Evolutionary conservation across 2,113 vertebrate genomes (phyloP), one percentile per base, ranked within the genome.

Genomic region (Myocastor coypus): DNA sequence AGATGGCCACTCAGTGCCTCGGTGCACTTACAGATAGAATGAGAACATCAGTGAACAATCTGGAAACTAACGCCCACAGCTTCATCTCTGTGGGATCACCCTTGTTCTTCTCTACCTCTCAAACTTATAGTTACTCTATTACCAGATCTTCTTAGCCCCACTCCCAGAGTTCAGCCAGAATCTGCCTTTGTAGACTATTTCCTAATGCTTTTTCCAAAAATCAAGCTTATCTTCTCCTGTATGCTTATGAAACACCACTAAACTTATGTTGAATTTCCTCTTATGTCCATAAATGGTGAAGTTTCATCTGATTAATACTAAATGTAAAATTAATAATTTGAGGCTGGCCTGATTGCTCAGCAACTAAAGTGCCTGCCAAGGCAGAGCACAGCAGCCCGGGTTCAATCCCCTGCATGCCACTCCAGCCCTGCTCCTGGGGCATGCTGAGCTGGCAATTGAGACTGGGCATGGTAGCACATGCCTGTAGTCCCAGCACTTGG

Each of bases 191-290:
- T 11, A 22, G 40, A 69, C 59, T 12, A 73, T 34, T 86, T 94
- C n/a, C 26, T 89, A 85, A 16, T 22, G 6, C 78, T 96, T 83
- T 40, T 92, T 68, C 24, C 66, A 73, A 88, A 92, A 77, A 30
- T 87, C 17, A 90, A 46, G 11, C 68, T 42, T 82, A 28, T 61
- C 10, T 40, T 92, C 19, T 83, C 19, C 11, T 28, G 16, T 71
- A 73, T 46, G 40, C 12, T 93, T 93, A 90, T 77, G 37, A 73
- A 91, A 96, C 57, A 2, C 0, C 50, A 88, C 46, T 84, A 88
- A 42, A 87, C 19, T 55, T 90, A 75, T 55, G 34, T 97, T 78
- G 32, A 89, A 26, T 81, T 91, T 85, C 14, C 13, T 83, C 3
- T 89, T 83, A 80, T 61, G 66, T 22, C 77, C 34, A 84, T 80